Percentiles rank a stretch among this genome's conserved stretches.
Conservation (phyloP, 2,113 vertebrate species). For the Prietella phreatophila region DNA sequence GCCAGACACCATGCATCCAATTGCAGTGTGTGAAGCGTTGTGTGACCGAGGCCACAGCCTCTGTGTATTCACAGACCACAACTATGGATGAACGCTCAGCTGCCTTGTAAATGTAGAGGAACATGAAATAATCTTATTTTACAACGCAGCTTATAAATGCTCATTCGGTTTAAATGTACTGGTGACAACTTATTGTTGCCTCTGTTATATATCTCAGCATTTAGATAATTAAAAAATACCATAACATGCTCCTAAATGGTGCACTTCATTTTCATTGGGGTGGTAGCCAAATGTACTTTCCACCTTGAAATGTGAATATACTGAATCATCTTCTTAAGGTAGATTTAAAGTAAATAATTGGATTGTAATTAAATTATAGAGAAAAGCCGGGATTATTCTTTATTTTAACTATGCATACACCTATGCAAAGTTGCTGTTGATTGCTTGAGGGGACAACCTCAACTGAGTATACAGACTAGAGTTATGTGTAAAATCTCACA, state of each 20-base stretch:
- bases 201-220: neutral
- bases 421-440: neutral
- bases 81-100: conserved; percentile 64
- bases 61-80: conserved; percentile 64
- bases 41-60: conserved; percentile 54
- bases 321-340: neutral
- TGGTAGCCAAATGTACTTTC: neutral
- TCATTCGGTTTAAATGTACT: neutral
- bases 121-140: neutral
- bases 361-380: neutral
- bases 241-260: neutral
- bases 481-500: neutral
- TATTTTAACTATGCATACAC: neutral
- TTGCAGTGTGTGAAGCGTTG: conserved; percentile 58
- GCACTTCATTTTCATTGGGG: neutral
- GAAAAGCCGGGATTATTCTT: neutral
- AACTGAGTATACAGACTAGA: neutral
- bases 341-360: neutral
- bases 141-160: neutral
- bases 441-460: neutral
- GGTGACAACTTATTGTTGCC: neutral
- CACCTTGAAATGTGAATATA: neutral
- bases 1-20: conserved; percentile 57
- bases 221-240: neutral
- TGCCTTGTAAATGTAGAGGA: conserved; percentile 46